A percentile compares a stretch with the other conserved stretches of the same genome.
phyloP scores from a whole-genome alignment of 2,113 vertebrate species.

The Cynoglossus semilaevis region DNA sequence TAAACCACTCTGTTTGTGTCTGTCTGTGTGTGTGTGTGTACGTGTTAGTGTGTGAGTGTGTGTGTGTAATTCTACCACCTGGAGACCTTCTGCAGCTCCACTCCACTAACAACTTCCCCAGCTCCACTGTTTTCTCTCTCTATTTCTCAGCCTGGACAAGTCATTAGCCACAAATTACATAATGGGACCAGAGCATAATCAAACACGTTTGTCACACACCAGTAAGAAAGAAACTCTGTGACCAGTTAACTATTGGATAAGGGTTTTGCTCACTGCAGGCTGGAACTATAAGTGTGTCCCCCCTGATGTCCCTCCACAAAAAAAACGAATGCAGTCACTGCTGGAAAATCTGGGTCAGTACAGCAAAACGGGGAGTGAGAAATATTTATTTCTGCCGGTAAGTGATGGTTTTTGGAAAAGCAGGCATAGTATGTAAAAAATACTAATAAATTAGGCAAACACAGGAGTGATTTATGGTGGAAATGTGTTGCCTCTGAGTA shows the following conservation, averaged over 20 bases:
- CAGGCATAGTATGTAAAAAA: background rate
- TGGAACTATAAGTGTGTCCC: background rate
- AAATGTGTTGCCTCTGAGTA: background rate
- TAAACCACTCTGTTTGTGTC: background rate
- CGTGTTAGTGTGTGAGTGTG: background rate
- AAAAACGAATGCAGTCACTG: constrained; percentile 22
- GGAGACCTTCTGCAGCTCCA: constrained; percentile 13
- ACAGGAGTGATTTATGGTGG: background rate
- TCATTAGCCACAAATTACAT: constrained; percentile 62
- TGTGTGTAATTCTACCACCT: constrained; percentile 26
- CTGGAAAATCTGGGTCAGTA: constrained; percentile 42
- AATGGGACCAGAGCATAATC: constrained; percentile 47
- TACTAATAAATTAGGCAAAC: background rate
- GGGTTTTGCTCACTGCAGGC: constrained; percentile 6
- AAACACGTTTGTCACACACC: constrained; percentile 42
- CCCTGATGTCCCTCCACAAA: background rate
- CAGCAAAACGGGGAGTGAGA: background rate
- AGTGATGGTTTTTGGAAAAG: background rate
- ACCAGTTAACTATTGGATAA: constrained; percentile 21
- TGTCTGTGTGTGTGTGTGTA: constrained; percentile 5
- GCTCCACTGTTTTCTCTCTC: constrained; percentile 18
- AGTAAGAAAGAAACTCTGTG: constrained; percentile 18
- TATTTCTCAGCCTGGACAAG: constrained; percentile 35
- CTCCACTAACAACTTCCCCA: constrained; percentile 32
- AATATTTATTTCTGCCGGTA: background rate